Evolutionary conservation across 2,888 invertebrate genomes (phyloP), one percentile per base, ranked within the genome.

Genomic region (Chydorus sphaericus): DNA sequence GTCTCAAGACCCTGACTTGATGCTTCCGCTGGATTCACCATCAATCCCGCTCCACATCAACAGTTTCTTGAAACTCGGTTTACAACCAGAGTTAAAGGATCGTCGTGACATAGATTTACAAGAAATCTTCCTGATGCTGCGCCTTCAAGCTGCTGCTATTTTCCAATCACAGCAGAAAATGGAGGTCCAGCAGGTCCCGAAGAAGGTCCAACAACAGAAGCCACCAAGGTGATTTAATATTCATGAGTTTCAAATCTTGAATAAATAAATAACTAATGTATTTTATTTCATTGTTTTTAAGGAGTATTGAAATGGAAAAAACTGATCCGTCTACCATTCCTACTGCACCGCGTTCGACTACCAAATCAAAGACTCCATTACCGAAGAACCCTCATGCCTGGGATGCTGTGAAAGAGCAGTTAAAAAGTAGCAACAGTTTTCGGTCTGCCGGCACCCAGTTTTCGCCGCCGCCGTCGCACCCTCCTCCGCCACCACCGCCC

Each of bases 121-220:
- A 7, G 63, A 63, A 55, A 58, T 62, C 23, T 54, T 59, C 7
- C 58, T 61, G 48, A 62, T 63, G 63, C 61, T 63, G 59, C 36
- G 48, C 4, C 49, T 55, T 18, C 55, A 55, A 29, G 36, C 33
- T 5, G 48, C 55, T 1, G 48, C 31, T 14, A 20, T 49, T n/a
- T 26, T 36, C 10, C 29, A 52, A 26, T 23, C 37, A 6, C 39
- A 56, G 52, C 52, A 37, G 11, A 55, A 58, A 56, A 39, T 6
- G 7, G 36, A 26, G 23, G 37, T 26, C 23, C n/a, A 44, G 14
- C 44, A 44, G 10, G 28, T 14, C 10, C 28, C 26, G 8, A 44
- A 20, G 39, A 39, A 39, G 16, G 39, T 39, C 39, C n/a, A n/a
- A n/a, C 39, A 18, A 6, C 39, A 16, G 39, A 23, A 33, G 10